A percentile compares a stretch with the other conserved stretches of the same genome.
Evolutionary conservation across 92 coral and sea anemone genomes (phyloP).

Genomic region (Montipora capitata): DNA sequence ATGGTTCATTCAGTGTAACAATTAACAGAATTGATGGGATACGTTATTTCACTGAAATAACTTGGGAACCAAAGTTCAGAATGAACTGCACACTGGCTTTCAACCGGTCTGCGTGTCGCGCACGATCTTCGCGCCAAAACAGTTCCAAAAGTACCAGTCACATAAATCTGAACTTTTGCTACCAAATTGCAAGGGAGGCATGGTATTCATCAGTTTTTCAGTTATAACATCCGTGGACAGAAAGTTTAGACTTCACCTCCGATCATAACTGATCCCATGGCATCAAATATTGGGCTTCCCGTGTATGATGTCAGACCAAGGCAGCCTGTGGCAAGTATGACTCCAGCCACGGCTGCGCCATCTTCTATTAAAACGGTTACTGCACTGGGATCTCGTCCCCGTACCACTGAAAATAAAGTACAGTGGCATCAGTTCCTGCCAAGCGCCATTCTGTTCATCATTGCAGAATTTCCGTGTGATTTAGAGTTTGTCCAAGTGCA

Average conservation of each 20-base stretch:
- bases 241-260: constrained; percentile 75
- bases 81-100: no score
- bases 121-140: no score
- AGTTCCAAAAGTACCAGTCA: no score
- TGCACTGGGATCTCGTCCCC: constrained; percentile 98
- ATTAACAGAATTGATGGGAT: no score
- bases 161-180: no score
- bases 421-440: background rate
- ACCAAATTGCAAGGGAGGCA: no score
- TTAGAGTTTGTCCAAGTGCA: no score
- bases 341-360: constrained; percentile 98
- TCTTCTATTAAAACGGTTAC: constrained; percentile 96
- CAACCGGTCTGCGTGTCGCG: no score
- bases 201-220: background rate
- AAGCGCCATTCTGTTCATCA: background rate
- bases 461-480: background rate
- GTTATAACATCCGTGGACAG: background rate
- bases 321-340: constrained; percentile 92
- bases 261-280: constrained; percentile 93
- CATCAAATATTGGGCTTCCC: constrained; percentile 97
- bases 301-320: constrained; percentile 95
- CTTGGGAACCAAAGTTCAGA: no score
- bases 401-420: constrained; percentile 76
- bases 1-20: no score
- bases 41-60: no score